Evolutionary conservation across 2,113 vertebrate genomes (phyloP).

Genomic region (Pelobates fuscus): DNA sequence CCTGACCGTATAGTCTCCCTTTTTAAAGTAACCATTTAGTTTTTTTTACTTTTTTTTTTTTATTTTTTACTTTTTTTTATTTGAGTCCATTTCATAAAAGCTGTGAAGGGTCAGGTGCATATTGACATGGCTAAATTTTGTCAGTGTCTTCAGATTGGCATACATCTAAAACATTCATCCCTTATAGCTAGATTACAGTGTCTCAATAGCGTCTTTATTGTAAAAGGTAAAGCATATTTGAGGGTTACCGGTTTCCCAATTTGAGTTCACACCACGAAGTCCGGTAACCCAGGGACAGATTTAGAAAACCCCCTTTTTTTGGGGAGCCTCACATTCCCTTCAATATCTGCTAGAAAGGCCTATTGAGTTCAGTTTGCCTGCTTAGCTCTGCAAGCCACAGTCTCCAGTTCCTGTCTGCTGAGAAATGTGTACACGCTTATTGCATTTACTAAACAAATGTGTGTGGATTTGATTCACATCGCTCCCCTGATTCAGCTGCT

Average conservation of each 20-base stretch:
- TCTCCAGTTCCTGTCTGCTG: slow-evolving; percentile 35
- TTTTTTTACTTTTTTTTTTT: no score
- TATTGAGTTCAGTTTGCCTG: background rate
- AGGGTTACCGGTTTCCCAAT: background rate
- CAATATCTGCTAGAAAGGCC: slow-evolving; percentile 7
- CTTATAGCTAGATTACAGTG: background rate
- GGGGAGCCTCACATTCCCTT: background rate
- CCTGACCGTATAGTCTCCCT: no score
- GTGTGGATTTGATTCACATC: slow-evolving; percentile 24
- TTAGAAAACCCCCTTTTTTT: background rate
- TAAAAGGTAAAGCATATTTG: background rate
- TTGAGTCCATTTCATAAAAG: no score
- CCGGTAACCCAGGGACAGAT: background rate
- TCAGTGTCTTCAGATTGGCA: background rate
- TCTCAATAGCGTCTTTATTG: background rate
- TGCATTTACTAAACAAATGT: slow-evolving; percentile 39
- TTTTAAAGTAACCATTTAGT: no score
- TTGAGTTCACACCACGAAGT: background rate
- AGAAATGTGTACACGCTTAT: slow-evolving; percentile 21
- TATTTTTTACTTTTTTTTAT: no score
- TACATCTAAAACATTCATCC: background rate
- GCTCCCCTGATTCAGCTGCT: background rate
- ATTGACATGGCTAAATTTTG: background rate
- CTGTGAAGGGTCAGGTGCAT: no score
- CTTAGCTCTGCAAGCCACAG: slow-evolving; percentile 21